Percentiles rank a stretch among this genome's conserved stretches.
Evolutionary conservation across 2,113 vertebrate species (phyloP).

Genomic region (Ochotona curzoniae): DNA sequence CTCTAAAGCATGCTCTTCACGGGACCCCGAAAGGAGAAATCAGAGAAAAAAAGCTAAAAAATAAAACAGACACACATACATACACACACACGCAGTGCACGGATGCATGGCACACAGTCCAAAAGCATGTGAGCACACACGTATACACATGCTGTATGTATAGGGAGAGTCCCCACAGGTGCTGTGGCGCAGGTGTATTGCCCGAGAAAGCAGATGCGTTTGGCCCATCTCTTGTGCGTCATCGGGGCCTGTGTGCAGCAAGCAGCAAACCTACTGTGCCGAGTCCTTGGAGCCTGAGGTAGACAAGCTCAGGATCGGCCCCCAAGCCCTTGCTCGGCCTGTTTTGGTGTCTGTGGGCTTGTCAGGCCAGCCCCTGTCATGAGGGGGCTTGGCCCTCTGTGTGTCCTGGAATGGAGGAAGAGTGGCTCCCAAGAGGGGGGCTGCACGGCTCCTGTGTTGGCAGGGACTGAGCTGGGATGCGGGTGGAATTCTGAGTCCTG

Average conservation of each 20-base stretch:
- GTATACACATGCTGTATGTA: rapidly evolving
- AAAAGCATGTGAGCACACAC: background rate
- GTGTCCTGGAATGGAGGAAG: background rate
- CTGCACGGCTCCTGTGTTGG: background rate
- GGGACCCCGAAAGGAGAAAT: background rate
- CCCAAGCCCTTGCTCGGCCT: no score
- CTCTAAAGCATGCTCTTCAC: background rate
- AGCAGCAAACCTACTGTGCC: rapidly evolving
- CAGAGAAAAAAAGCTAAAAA: background rate
- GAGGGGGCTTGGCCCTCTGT: background rate
- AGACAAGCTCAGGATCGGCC: no score
- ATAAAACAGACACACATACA: background rate
- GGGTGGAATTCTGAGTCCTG: background rate
- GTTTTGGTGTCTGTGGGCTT: no score
- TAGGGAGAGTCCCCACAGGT: background rate
- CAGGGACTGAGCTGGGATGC: background rate
- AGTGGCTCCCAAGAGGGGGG: no score
- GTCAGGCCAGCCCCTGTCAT: background rate
- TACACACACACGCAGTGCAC: background rate
- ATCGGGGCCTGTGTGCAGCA: rapidly evolving
- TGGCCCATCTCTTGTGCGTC: background rate
- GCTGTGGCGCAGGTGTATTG: background rate
- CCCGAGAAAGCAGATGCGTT: background rate
- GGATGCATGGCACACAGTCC: background rate
- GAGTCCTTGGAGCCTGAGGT: no score